Evolutionary conservation across 2,888 invertebrate genomes (phyloP), one percentile per base, ranked within the genome.

Genomic region (Drosophila macrothrix): DNA sequence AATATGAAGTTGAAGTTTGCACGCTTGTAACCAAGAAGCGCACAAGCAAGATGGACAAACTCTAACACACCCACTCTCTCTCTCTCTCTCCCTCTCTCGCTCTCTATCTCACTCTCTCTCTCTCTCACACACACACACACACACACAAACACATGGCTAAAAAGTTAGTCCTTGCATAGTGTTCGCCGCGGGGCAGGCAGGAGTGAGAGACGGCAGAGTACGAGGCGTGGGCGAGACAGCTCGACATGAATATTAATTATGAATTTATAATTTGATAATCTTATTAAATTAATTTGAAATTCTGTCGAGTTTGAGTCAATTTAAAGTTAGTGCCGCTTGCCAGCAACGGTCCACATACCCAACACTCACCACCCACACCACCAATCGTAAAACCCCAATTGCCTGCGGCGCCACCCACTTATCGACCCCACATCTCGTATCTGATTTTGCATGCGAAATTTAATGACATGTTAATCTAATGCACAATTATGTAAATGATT

Each of bases 241-340:
- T 69, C 76, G 76, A 71, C 84, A 81, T 86, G 83, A 85, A 88
- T 90, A 85, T 84, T 87, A 87, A 87, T 87, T 87, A 90, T 88
- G 90, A 87, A 87, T 87, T 85, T 80, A 79, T 87, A 90, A 87
- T 87, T 87, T 90, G 90, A 90, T 86, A 90, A 90, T 90, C 86
- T 83, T 88, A 90, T 90, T 88, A 88, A 86, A 90, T 87, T 87
- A 88, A 87, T 87, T 87, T 85, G 73, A 88, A 88, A 90, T 87
- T 90, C 86, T 84, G 75, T 72, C 78, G 73, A 88, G 88, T 84
- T 75, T 84, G 75, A 84, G 88, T 88, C 80, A 87, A 90, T 89
- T 88, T 90, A 87, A 86, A 89, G 75, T 86, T 87, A 73, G 76
- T 72, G 68, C 60, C 67, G 68, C 64, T 67, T 41, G 39, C n/a